A percentile compares a stretch with the other conserved stretches of the same genome.
Conservation (phyloP, 2,888 invertebrate genomes). For the Scotopteryx bipunctaria region DNA sequence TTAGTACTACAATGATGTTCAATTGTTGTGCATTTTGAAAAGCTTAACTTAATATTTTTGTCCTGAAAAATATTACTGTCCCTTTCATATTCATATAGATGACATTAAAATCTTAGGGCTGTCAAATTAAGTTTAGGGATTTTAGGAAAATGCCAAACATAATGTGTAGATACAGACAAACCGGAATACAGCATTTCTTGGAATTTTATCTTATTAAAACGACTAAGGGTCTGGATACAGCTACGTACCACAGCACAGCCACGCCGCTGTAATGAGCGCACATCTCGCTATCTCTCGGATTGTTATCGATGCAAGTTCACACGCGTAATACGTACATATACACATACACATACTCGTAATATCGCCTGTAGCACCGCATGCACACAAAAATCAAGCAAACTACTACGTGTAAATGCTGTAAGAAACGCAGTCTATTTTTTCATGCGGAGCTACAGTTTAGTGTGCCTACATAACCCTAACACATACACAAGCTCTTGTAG, state of each 20-base stretch:
- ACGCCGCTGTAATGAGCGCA: constrained; percentile 43
- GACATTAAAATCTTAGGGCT: no score
- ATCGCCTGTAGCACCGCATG: not conserved
- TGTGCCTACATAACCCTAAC: not conserved
- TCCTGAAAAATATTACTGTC: no score
- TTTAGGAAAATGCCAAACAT: no score
- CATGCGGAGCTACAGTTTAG: not conserved
- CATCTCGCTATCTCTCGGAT: constrained; percentile 49
- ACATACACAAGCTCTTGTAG: not conserved
- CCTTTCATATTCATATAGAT: no score
- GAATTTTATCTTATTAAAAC: not conserved
- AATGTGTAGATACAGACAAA: not conserved
- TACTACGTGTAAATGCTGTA: no score
- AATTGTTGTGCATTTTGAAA: no score
- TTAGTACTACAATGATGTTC: not conserved
- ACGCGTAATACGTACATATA: constrained; percentile 2
- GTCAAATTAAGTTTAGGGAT: no score
- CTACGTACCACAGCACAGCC: constrained; percentile 21
- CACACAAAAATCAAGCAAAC: not conserved
- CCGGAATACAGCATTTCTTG: not conserved
- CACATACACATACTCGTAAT: not conserved
- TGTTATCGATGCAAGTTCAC: constrained; percentile 40
- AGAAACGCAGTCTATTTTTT: no score
- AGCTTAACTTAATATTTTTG: no score
- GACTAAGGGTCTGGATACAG: not conserved